Percentiles rank a stretch among this genome's conserved stretches.
Conservation (phyloP, 53 echinoderm and acorn worm species). For the Paracentrotus lividus region DNA sequence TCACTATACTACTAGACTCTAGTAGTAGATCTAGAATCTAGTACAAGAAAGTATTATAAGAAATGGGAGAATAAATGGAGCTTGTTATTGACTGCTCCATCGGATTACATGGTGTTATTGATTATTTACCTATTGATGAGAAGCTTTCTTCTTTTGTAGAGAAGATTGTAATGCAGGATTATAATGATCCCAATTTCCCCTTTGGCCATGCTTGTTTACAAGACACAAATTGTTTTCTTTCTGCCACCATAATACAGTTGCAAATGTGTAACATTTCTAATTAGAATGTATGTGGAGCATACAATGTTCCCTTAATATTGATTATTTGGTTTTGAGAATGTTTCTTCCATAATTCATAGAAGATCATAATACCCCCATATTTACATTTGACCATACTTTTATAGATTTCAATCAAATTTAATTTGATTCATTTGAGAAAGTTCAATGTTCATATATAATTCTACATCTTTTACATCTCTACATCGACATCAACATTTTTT, state of each 20-base stretch:
- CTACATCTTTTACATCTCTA: no score
- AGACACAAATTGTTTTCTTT: background rate
- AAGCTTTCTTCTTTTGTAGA: background rate
- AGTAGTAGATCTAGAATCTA: background rate
- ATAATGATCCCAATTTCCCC: background rate
- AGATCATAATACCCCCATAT: no score
- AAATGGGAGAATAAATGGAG: background rate
- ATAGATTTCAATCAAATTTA: no score
- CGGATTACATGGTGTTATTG: background rate
- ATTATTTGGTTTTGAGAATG: background rate
- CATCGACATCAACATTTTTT: no score
- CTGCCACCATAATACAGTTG: background rate
- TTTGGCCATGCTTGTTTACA: constrained; percentile 19
- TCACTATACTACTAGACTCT: no score
- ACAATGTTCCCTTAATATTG: background rate
- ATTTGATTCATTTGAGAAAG: no score
- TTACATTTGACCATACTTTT: no score
- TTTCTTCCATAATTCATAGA: no score
- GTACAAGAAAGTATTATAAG: background rate
- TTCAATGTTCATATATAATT: no score
- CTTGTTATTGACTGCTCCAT: background rate
- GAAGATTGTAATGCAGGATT: no score
- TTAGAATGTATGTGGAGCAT: background rate
- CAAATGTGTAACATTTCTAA: background rate
- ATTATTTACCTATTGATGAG: constrained; percentile 8